A percentile compares a stretch with the other conserved stretches of the same genome.
phyloP scores from a whole-genome alignment of 1,140 invertebrate species.

The Lucilia cuprina region DNA sequence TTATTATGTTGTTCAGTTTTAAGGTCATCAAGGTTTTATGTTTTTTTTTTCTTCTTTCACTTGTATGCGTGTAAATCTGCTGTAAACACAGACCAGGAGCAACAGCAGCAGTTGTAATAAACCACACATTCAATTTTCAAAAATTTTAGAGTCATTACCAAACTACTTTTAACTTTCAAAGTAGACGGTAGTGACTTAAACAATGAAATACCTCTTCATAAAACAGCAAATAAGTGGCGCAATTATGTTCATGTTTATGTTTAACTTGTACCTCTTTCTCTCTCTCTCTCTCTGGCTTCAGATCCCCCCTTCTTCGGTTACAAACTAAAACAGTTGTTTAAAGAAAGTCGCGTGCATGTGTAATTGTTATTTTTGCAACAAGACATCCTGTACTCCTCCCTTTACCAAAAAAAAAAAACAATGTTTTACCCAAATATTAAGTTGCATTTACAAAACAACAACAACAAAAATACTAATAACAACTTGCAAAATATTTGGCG shows the following conservation, averaged over 20 bases:
- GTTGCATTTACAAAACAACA: neutral
- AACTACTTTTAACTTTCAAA: neutral
- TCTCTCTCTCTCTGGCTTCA: too few relatives aligned
- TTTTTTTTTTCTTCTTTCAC: neutral
- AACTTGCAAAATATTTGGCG: neutral
- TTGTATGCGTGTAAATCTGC: slow-evolving; percentile 6
- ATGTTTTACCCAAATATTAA: neutral
- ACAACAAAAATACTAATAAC: neutral
- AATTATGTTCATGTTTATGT: slow-evolving; percentile 7
- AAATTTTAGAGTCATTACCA: neutral
- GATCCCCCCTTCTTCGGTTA: neutral
- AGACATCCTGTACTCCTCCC: neutral
- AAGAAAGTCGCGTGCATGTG: slow-evolving; percentile 8
- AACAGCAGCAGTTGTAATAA: neutral
- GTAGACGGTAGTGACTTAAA: neutral
- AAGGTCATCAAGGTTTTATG: slow-evolving; percentile 16
- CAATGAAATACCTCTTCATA: neutral
- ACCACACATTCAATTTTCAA: neutral
- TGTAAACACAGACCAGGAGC: neutral
- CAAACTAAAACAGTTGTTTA: neutral
- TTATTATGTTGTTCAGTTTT: neutral
- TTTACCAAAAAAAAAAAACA: neutral
- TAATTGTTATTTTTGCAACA: neutral
- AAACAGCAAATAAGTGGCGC: neutral
- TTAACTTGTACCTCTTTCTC: neutral